Evolutionary conservation across 2,797 vertebrate species (phyloP).

Genomic region (Pterois miles): DNA sequence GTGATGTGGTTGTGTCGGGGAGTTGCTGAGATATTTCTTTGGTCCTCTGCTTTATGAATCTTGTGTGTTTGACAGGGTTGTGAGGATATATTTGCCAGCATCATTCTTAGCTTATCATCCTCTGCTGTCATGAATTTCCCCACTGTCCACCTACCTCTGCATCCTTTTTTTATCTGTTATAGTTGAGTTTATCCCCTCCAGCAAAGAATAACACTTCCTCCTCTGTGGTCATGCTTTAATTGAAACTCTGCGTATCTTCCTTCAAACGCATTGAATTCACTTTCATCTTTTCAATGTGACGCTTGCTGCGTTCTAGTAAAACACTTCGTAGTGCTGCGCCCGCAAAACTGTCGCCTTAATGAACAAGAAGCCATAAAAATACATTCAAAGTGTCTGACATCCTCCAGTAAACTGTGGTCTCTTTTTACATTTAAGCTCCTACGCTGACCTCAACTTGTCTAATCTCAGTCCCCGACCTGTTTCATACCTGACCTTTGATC

Average conservation of each 20-base stretch:
- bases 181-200: slow-evolving; percentile 29
- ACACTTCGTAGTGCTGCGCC: slow-evolving; percentile 12
- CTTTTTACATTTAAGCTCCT: not conserved
- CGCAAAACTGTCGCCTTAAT: slow-evolving; percentile 33
- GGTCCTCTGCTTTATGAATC: not conserved
- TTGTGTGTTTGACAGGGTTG: slow-evolving; percentile 4
- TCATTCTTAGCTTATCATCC: not conserved
- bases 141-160: not conserved
- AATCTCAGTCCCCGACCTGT: slow-evolving; percentile 10
- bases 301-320: slow-evolving; percentile 16
- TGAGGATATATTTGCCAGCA: not conserved
- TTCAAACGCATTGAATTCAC: slow-evolving; percentile 25
- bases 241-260: slow-evolving; percentile 16
- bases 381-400: slow-evolving; percentile 10
- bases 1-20: slow-evolving; percentile 3
- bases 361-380: slow-evolving; percentile 37
- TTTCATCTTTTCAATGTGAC: slow-evolving; percentile 51
- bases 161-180: not conserved
- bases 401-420: not conserved
- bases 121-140: not conserved
- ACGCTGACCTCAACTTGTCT: slow-evolving; percentile 9
- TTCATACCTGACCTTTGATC: slow-evolving; percentile 54
- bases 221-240: slow-evolving; percentile 46
- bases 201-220: slow-evolving; percentile 53
- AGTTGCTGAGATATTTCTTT: slow-evolving; percentile 12